Evolutionary conservation across 2,888 invertebrate species (phyloP), one percentile per base, ranked within the genome.

Genomic region (Fabriciana adippe): DNA sequence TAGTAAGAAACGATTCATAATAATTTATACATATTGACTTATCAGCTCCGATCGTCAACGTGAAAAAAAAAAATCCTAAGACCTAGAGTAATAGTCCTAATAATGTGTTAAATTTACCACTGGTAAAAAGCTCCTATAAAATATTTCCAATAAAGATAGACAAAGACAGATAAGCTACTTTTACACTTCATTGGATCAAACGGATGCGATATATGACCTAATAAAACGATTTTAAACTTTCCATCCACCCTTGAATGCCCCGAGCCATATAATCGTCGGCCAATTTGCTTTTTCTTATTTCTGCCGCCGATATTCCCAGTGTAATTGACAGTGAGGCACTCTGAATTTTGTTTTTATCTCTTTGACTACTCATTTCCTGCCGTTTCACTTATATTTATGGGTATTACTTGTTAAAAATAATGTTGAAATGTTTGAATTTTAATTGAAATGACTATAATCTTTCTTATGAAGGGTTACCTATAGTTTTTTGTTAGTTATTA

Each of bases 241-340:
- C 41, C 61, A 51, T 53, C 61, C 16, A 48, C 59, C 51, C 53
- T 50, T 61, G 53, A 61, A 53, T 41, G 53, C 53, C n/a, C n/a
- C 15, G 51, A 15, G 61, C 61, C 51, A 53, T 61, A 61, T 61
- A 61, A 61, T 51, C 61, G 61, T 61, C 51, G 53, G 50, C 35
- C 21, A 48, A 59, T 61, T 53, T 51, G 18, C 2, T 61, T 61
- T 60, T 61, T 53, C 61, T 61, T 61, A 61, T 61, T 61, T 53
- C 18, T 61, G 61, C 61, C 61, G 61, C 61, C 61, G n/a, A 53
- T 61, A 51, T 53, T 53, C n/a, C 50, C 61, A 41, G 61, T 18
- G 61, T 61, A 61, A 61, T 61, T 61, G 53, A 61, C 61, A 61
- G 61, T 51, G 61, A 51, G 61, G 41, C 51, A 35, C 35, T 41